Percentiles rank a stretch among this genome's conserved stretches.
Evolutionary conservation across 2,888 invertebrate genomes (phyloP).

Genomic region (Isotomurus palustris): DNA sequence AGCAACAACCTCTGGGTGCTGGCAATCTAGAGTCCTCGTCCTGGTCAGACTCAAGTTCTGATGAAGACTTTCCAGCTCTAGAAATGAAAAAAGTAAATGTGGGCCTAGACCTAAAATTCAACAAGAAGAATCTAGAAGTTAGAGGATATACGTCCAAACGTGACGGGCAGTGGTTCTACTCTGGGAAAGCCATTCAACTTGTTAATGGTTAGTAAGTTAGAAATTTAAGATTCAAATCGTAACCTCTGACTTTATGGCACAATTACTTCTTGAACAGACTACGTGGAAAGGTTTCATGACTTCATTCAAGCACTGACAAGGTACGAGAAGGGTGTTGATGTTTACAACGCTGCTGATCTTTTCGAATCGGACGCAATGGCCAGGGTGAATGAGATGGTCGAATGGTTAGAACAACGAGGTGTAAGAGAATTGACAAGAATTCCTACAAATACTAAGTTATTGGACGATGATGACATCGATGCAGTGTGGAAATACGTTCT

Average conservation of each 20-base stretch:
- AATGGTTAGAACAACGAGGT: slow-evolving; percentile 40
- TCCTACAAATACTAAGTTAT: slow-evolving; percentile 40
- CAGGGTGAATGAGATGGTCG: slow-evolving; percentile 34
- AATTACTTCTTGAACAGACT: too few relatives aligned
- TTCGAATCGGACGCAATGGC: slow-evolving; percentile 46
- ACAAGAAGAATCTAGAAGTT: slow-evolving; percentile 68
- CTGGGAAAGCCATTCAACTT: slow-evolving; percentile 65
- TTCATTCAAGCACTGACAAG: slow-evolving; percentile 61
- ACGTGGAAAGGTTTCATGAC: slow-evolving; percentile 66
- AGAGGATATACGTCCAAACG: slow-evolving; percentile 72
- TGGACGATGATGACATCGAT: slow-evolving; percentile 46
- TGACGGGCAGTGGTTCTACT: slow-evolving; percentile 69
- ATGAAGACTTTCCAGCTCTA: slow-evolving; percentile 40
- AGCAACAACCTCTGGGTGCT: neutral
- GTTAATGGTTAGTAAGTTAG: slow-evolving; percentile 52
- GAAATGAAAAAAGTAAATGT: slow-evolving; percentile 60
- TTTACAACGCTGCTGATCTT: slow-evolving; percentile 49
- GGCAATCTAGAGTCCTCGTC: slow-evolving; percentile 5
- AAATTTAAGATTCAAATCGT: neutral
- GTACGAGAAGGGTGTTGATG: slow-evolving; percentile 49
- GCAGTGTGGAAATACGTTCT: slow-evolving; percentile 39
- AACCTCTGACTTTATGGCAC: neutral
- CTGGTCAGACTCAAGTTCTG: slow-evolving; percentile 19
- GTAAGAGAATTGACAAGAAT: slow-evolving; percentile 37
- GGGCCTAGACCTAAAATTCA: slow-evolving; percentile 87